phyloP scores from a whole-genome alignment of 2,113 vertebrate species.

The Mesitornis unicolor region DNA sequence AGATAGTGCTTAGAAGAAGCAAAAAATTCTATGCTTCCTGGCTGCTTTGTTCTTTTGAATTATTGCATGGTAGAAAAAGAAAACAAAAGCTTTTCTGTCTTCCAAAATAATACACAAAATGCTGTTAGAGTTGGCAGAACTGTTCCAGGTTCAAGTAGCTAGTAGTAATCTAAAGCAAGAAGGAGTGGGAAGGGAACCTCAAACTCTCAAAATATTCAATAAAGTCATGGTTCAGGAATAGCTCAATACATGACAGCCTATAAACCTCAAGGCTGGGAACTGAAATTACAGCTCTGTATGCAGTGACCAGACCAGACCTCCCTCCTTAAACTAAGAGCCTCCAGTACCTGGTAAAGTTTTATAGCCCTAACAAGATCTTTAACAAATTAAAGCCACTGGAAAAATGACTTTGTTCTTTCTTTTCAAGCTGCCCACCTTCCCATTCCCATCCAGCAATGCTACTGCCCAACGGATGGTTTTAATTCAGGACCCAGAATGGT shows the following conservation, averaged over 20 bases:
- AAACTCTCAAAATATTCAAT: background rate
- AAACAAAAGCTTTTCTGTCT: background rate
- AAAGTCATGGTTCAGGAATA: background rate
- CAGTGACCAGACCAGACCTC: conserved; percentile 37
- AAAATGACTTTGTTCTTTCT: conserved; percentile 15
- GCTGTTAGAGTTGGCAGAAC: background rate
- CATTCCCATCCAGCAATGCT: background rate
- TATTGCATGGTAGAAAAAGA: background rate
- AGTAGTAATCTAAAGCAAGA: background rate
- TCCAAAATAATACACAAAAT: background rate
- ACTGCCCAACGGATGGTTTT: background rate
- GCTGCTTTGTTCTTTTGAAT: conserved; percentile 37
- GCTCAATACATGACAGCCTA: background rate
- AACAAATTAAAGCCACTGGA: conserved; percentile 50
- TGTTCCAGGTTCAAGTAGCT: background rate
- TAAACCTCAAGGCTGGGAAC: conserved; percentile 4
- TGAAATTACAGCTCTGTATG: background rate
- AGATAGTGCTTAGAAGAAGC: conserved; percentile 17
- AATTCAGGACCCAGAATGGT: background rate
- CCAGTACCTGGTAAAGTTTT: conserved; percentile 40
- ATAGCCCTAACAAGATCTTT: background rate
- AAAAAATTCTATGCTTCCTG: background rate
- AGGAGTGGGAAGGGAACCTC: background rate
- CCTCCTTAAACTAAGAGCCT: background rate
- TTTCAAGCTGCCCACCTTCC: background rate